A percentile compares a stretch with the other conserved stretches of the same genome.
phyloP scores from a whole-genome alignment of 2,113 vertebrate genomes.

The Dissostichus mawsoni region DNA sequence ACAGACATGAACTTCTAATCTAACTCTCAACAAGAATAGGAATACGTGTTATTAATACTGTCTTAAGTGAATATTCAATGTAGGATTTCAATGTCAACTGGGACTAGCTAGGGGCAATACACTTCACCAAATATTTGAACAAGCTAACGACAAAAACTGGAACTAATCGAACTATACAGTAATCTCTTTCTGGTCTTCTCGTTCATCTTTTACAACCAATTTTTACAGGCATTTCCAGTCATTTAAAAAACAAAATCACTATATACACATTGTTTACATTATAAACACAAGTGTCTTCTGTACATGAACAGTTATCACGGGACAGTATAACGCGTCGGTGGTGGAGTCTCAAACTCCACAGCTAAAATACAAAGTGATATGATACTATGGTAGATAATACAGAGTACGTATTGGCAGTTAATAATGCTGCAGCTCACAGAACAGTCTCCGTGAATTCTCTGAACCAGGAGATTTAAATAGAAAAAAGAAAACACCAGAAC shows the following conservation, averaged over 20 bases:
- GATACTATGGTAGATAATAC: constrained; percentile 19
- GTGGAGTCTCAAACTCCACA: constrained; percentile 69
- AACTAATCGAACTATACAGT: constrained; percentile 36
- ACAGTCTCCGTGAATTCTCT: constrained; percentile 51
- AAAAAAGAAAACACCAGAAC: background rate
- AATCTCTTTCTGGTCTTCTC: constrained; percentile 29
- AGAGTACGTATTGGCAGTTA: constrained; percentile 19
- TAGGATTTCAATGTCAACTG: background rate
- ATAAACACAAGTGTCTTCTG: constrained; percentile 68
- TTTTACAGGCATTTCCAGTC: constrained; percentile 61
- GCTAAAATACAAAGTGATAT: constrained; percentile 32
- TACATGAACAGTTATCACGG: constrained; percentile 47
- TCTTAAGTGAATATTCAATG: background rate
- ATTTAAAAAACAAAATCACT: constrained; percentile 29
- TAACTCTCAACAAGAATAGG: background rate
- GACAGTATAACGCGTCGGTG: background rate
- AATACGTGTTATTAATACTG: background rate
- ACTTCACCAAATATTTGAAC: background rate
- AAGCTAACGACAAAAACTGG: background rate
- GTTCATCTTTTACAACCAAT: constrained; percentile 46
- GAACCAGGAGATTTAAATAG: constrained; percentile 61
- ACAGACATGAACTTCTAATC: background rate
- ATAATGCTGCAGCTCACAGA: background rate
- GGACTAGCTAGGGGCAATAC: background rate
- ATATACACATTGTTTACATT: constrained; percentile 66